Conservation (phyloP, 2,797 vertebrate species). For the Kryptolebias ocellatus region DNA sequence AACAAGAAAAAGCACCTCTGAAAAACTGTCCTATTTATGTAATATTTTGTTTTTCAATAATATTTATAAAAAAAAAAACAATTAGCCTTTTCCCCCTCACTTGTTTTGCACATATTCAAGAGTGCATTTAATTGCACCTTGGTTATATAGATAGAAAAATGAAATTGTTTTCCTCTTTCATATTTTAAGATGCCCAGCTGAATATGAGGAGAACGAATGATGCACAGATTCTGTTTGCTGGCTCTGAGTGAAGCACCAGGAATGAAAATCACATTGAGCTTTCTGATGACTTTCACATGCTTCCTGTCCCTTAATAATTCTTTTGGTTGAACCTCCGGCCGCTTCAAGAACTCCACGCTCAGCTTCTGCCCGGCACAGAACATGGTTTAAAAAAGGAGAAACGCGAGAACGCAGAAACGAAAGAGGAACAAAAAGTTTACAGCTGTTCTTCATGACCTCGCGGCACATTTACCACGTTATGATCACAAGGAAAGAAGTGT, state of each 20-base stretch:
- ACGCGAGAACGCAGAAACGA: constrained; percentile 6
- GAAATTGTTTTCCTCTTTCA: background rate
- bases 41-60: too few relatives aligned
- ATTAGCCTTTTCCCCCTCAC: too few relatives aligned
- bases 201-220: constrained; percentile 24
- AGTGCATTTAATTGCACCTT: background rate
- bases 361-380: constrained; percentile 13
- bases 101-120: too few relatives aligned
- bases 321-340: constrained; percentile 45
- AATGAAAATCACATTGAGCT: constrained; percentile 73
- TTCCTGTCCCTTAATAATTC: constrained; percentile 51
- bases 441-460: constrained; percentile 32
- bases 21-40: too few relatives aligned
- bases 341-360: constrained; percentile 44
- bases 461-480: constrained; percentile 40
- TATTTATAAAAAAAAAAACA: too few relatives aligned
- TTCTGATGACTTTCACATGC: constrained; percentile 80
- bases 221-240: constrained; percentile 33
- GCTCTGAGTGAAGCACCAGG: constrained; percentile 36
- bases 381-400: constrained; percentile 34
- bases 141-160: background rate
- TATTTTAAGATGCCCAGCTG: background rate
- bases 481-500: constrained; percentile 51
- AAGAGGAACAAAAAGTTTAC: constrained; percentile 32
- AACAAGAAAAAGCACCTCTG: too few relatives aligned